Base-by-base conservation (phyloP, 2,797 vertebrate genomes). In the Falco rusticolus region DNA sequence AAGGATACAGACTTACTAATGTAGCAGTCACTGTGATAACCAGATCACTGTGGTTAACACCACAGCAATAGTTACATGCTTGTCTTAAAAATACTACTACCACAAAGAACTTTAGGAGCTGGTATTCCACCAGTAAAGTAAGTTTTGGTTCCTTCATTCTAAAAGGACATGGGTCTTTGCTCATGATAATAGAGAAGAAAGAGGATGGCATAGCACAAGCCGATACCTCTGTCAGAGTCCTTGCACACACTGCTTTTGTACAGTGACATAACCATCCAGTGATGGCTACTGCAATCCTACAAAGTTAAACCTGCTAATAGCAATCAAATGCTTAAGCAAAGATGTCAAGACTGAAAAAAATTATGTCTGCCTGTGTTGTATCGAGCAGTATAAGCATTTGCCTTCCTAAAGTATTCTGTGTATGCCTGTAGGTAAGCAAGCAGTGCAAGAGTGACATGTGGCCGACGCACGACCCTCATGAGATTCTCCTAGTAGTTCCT, bases 381-480 rank as follows among this genome's bases (percentile, higher is more conserved):
- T 54, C 29, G 84, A 79, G 56, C 16, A 53, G 10, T 9, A 26
- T 14, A 74, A 75, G 75, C 22, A 69, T 26, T 11, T 50, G 7
- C 39, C 33, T 64, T 37, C 18, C 56, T 77, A 84, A 25, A 45
- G 25, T 21, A 43, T 34, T 10, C 7, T 18, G 31, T 19, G 20
- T n/a, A 80, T n/a, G 84, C 53, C 77, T 68, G 18, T 39, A 16
- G 10, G 20, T 34, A 80, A 75, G 47, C 5, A 64, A 50, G 16
- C 51, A 41, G 43, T 0, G 0, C 25, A 26, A 65, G 12, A 84
- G 22, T 33, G 17, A 54, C 72, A 47, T 2, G 9, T 34, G 16
- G 15, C 37, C 70, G 19, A 31, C 28, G 22, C 5, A n/a, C 1
- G 16, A 75, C 5, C 19, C 63, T 57, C 20, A 3, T 8, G 22